Base-by-base conservation (phyloP, 53 echinoderm and acorn worm genomes). In the Echinometra lucunter region DNA sequence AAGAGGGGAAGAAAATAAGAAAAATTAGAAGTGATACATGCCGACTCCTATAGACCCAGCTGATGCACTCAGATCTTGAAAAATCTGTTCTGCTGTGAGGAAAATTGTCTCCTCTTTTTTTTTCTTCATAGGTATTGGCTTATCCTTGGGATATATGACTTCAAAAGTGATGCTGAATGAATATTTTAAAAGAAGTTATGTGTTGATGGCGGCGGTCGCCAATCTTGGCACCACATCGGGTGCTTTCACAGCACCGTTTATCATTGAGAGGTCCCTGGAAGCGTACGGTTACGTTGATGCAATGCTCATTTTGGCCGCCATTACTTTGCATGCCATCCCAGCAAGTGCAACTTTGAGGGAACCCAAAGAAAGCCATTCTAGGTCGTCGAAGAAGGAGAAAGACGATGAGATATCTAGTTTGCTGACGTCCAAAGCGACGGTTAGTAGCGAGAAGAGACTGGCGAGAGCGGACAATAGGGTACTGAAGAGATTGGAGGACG, bases 261-360 rank as follows among this genome's bases (percentile, higher is more conserved):
- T 74, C 74, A 74, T 74, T 11, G 74, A 74, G 74, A 74, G 74
- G 37, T 74, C 74, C 13, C 74, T 74, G 34, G 74, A 74, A 13
- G 74, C 74, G 4, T 74, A 74, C 37, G 37, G 37, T 37, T 74
- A 74, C 74, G 15, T 35, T 74, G 74, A 37, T 15, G 74, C 74
- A 3, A 32, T 74, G 74, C 74, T 74, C 34, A 74, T 74, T 12
- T 6, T 74, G 13, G 74, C 11, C 13, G 74, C 34, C 16, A 15
- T 37, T 37, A 12, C 74, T 0, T 35, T 74, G 74, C 74, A 74
- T 37, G 74, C 74, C 37, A 74, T 74, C 6, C 74, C 74, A 37
- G 74, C 74, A 37, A 37, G 74, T 74, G 74, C 74, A n/a, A 37
- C 74, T 32, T 15, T 74, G 74, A 74, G 37, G 37, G n/a, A 74